Base-by-base conservation (phyloP, 1,140 invertebrate species). In the Oncopodura yosiiana region DNA sequence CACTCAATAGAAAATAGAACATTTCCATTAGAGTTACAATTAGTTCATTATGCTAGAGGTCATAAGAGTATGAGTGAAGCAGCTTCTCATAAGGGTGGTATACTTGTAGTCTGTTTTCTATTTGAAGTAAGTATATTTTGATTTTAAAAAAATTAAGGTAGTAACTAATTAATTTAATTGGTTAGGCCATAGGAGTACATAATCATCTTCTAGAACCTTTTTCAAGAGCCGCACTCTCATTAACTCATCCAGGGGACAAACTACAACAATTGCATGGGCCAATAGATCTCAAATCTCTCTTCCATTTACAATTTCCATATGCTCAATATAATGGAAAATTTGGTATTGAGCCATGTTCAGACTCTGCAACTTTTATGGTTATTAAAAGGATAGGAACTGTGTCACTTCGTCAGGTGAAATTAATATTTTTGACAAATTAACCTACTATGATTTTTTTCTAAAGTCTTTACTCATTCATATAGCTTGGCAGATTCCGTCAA, bases 231-330 rank as follows among this genome's bases (percentile, higher is more conserved):
- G 42, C 52, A 12, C 29, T 46, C 23, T 46, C 42, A 12, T 29
- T 36, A 4, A 30, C 52, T 9, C 39, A 46, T 23, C 42, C 42
- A 18, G 48, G 29, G 12, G 24, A 4, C 2, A 38, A 45, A 6
- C 30, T 39, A 1, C 46, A 46, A 32, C 42, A 46, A 41, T n/a
- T 54, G 38, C 52, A 54, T 54, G 52, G 52, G 12, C 52, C 52
- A 1, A 18, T 54, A 0, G 52, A 54, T 21, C 9, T 54, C n/a
- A 54, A 43, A 19, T 21, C 8, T 27, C 21, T 53, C 3, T 53
- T 36, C 18, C 50, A 39, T 2, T 23, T 11, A 2, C 39, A 53
- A 6, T 27, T 36, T 3, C 24, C 19, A 11, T 36, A 53, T n/a
- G 30, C 24, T n/a, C 24, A 53, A 23, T 44, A 41, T 23, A 12